Evolutionary conservation across 2,888 invertebrate genomes (phyloP).

Genomic region (Lomographa bimaculata): DNA sequence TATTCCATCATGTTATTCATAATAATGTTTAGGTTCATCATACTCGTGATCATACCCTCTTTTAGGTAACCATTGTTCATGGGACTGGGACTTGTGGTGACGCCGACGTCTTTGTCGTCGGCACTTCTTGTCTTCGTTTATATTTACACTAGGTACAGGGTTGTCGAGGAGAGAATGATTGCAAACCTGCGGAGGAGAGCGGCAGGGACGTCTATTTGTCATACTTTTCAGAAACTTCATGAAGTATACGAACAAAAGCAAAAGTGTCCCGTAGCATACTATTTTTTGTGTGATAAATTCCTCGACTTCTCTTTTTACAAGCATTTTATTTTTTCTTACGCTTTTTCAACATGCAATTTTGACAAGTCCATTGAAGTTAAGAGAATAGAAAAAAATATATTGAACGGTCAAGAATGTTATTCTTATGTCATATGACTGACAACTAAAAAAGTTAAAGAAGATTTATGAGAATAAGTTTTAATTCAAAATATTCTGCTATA

Average conservation of each 20-base stretch:
- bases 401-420: no score
- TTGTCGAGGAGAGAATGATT: no score
- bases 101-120: conserved; percentile 43
- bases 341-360: conserved; percentile 19
- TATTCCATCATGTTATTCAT: conserved; percentile 36
- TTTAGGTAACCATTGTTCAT: conserved; percentile 47
- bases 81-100: conserved; percentile 37
- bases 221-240: conserved; percentile 44
- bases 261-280: conserved; percentile 41
- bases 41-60: conserved; percentile 27
- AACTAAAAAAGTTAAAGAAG: no score
- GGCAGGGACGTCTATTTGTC: conserved; percentile 18
- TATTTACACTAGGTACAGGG: no score
- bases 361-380: conserved; percentile 1
- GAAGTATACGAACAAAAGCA: conserved; percentile 44
- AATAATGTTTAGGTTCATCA: conserved; percentile 35
- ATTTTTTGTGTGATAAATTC: conserved; percentile 39
- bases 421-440: no score
- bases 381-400: no score
- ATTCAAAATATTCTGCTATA: no score
- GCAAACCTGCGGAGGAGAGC: background rate
- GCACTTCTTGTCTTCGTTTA: conserved; percentile 34
- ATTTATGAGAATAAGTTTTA: no score
- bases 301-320: conserved; percentile 46
- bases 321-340: conserved; percentile 42